Conservation (phyloP, 2,797 vertebrate species). For the Neostethus bicornis region DNA sequence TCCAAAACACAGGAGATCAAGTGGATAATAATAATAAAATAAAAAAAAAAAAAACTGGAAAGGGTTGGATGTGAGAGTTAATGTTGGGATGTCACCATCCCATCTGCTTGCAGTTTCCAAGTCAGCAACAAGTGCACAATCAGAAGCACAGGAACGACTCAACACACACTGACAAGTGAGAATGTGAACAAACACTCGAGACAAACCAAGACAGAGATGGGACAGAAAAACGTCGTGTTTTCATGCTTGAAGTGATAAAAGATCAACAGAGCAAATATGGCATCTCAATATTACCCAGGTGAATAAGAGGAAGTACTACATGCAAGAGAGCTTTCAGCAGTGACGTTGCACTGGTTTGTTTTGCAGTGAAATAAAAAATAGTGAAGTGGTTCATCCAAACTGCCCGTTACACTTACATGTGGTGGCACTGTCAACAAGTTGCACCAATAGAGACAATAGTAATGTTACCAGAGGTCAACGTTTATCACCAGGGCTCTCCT, state of each 20-base stretch:
- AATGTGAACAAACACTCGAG: slow-evolving; percentile 62
- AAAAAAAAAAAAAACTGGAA: slow-evolving; percentile 51
- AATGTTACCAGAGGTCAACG: slow-evolving; percentile 70
- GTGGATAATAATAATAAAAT: slow-evolving; percentile 56
- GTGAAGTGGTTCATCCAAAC: slow-evolving; percentile 71
- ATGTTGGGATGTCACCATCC: slow-evolving; percentile 57
- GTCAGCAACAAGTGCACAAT: slow-evolving; percentile 64
- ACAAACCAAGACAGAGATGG: slow-evolving; percentile 69
- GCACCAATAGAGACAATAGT: slow-evolving; percentile 81
- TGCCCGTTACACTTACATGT: slow-evolving; percentile 54
- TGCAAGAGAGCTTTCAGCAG: slow-evolving; percentile 73
- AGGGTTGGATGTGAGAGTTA: slow-evolving; percentile 54
- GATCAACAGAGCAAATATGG: slow-evolving; percentile 67
- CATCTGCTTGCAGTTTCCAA: slow-evolving; percentile 56
- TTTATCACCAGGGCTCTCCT: slow-evolving; percentile 73
- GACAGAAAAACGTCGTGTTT: slow-evolving; percentile 56
- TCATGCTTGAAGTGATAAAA: slow-evolving; percentile 73
- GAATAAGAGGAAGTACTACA: slow-evolving; percentile 70
- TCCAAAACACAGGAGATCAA: slow-evolving; percentile 66
- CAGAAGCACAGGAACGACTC: slow-evolving; percentile 57
- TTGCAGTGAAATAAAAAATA: slow-evolving; percentile 62
- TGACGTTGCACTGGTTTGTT: slow-evolving; percentile 63
- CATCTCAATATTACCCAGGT: slow-evolving; percentile 65
- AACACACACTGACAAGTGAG: slow-evolving; percentile 63
- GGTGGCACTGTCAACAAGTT: slow-evolving; percentile 71